These are phyloP conservation scores for Guaruba guarouba DNA, from an alignment of 2,113 vertebrate species.

Conservation along the genomic window DNA sequence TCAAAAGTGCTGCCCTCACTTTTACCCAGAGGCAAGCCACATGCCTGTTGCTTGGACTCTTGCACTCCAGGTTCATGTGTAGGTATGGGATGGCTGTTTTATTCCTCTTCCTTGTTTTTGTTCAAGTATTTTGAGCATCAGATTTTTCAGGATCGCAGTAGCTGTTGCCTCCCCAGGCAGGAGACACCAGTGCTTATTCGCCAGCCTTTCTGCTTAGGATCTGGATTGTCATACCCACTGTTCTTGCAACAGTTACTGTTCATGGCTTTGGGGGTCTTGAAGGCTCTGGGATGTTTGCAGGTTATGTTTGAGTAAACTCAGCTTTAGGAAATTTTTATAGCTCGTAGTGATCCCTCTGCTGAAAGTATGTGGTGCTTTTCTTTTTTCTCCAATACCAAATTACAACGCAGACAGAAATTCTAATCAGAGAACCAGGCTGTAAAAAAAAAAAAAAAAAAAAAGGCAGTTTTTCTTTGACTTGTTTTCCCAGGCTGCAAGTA, in stretches of 20 bases:
- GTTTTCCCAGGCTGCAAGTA: conserved; percentile 21
- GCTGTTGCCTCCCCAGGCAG: background rate
- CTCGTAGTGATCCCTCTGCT: background rate
- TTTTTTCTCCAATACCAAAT: background rate
- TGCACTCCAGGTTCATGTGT: background rate
- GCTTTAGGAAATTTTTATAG: background rate
- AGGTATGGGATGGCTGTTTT: background rate
- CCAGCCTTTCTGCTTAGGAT: background rate
- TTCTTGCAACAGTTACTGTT: background rate
- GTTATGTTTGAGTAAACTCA: background rate
- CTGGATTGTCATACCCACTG: background rate
- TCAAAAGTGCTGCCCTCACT: background rate
- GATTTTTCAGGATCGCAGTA: background rate
- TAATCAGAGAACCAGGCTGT: conserved; percentile 14
- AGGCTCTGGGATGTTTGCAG: background rate
- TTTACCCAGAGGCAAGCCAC: background rate
- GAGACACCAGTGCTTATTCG: background rate
- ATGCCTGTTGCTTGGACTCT: background rate
- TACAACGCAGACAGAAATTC: background rate
- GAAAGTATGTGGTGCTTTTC: background rate
- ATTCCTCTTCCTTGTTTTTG: background rate
- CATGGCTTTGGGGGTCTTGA: background rate
- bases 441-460: conserved; percentile 40
- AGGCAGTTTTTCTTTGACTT: background rate
- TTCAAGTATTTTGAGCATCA: background rate